Conservation (phyloP, 2,797 vertebrate genomes). For the Heterohyrax brucei region DNA sequence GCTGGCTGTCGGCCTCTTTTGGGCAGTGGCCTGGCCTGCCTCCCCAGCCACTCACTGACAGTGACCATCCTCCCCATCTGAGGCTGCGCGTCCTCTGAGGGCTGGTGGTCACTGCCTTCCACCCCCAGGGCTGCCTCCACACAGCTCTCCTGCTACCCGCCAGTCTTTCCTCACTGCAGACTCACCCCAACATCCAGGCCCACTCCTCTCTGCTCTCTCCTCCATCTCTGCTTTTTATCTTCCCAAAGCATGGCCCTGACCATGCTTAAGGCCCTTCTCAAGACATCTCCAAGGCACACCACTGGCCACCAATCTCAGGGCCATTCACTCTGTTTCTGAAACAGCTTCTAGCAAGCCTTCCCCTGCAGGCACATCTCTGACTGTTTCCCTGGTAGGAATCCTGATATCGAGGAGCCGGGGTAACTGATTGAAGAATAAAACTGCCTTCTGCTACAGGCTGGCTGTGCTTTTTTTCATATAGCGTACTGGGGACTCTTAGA, state of each 20-base stretch:
- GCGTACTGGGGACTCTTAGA: not conserved
- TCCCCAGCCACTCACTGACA: not conserved
- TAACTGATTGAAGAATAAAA: not conserved
- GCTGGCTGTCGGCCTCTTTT: not conserved
- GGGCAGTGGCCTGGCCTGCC: not conserved
- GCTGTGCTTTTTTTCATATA: not conserved
- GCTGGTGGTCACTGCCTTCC: rapidly evolving
- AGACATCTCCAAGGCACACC: not conserved
- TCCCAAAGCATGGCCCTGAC: not conserved
- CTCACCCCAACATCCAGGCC: not conserved
- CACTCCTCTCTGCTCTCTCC: not conserved
- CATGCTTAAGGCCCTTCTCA: not conserved
- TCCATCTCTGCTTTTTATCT: not conserved
- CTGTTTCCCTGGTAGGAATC: not conserved
- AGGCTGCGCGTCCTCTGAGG: not conserved
- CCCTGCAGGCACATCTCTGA: not conserved
- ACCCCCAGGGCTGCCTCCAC: not conserved
- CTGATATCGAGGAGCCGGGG: not conserved
- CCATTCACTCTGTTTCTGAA: not conserved
- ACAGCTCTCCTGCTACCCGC: not conserved
- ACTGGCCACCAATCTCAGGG: not conserved
- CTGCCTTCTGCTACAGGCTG: not conserved
- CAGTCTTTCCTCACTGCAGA: not conserved
- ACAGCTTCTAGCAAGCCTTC: not conserved
- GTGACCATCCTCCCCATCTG: not conserved